Base-by-base conservation (phyloP, 2,113 vertebrate species). In the Oenanthe melanoleuca region DNA sequence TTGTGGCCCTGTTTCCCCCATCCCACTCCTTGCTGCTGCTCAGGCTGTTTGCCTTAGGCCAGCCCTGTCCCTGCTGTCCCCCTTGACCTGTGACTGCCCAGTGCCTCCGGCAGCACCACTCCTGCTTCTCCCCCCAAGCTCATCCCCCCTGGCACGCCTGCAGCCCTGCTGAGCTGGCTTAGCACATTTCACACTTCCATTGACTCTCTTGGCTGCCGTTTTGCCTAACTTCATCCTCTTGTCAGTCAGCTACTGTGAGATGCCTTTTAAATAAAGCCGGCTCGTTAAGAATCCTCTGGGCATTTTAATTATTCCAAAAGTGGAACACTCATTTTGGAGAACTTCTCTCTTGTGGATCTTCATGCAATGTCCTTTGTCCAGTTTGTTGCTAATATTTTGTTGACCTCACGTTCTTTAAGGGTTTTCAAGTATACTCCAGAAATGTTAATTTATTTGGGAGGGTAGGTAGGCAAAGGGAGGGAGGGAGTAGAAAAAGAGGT, bases 181-280 rank as follows among this genome's bases (percentile, higher is more conserved):
- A 80, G 70, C 37, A 17, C 25, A 11, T 90, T 95, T 94, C 94
- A 93, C 94, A 88, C 93, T 95, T 92, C 71, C 71, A 60, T 92
- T 96, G 94, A 92, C 95, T 94, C 90, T 88, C 93, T 92, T 95
- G 94, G 95, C 92, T 94, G 92, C 75, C 6, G 21, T 95, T 94
- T 92, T 2, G 8, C 80, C 75, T 93, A 86, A 86, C 92, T 96
- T 92, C 66, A 95, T 96, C 79, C 67, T 56, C 94, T 72, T 93
- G 96, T 92, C 93, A 96, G 72, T 74, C 90, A 96, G 56, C 85
- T 70, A 14, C 85, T 53, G 53, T 14, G 3, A 96, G 79, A 96
- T 90, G 86, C 88, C 85, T 93, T 86, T 89, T 70, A 92, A 96
- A 92, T 70, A 90, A 81, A 93, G 65, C 57, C 16, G 21, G 60